Base-by-base conservation (phyloP, 2,113 vertebrate species). In the Edolisoma coerulescens region DNA sequence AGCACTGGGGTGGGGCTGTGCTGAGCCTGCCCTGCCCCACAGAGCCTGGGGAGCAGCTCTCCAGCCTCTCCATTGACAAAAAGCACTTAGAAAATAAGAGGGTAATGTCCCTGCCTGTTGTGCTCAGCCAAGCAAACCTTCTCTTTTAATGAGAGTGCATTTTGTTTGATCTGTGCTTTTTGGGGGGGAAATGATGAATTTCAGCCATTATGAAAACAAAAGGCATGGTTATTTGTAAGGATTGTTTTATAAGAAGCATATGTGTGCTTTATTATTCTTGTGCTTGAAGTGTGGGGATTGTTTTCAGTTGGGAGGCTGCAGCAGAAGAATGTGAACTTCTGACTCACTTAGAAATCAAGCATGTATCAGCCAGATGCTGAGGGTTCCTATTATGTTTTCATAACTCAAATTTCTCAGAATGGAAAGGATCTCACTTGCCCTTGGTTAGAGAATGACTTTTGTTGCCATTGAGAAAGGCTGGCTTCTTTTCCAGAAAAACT, bases 301-400 rank as follows among this genome's bases (percentile, higher is more conserved):
- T 96, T 96, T 96, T 91, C 71, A 90, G 79, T 90, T 92, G 93
- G 93, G 95, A 96, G 79, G 54, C 45, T 95, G 85, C 68, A 24
- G 61, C 26, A 94, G 68, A 96, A 93, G 92, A 96, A 96, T 94
- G 93, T 95, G 90, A 96, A 96, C 95, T 96, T 88, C 70, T 95
- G 95, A 96, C 95, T 96, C 93, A 86, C 92, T 88, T 81, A 77
- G 92, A 83, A 95, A 65, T 52, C 1, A 16, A 85, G 77, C 59
- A 16, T 88, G n/a, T 65, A 45, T 87, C 76, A 95, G 78, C 12
- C 4, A 91, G 91, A 90, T 90, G 39, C 53, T 89, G 87, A 94
- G 82, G 89, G 80, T 92, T 96, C 82, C 85, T 90, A 74, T 95
- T 80, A 74, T 95, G 90, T 86, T 94, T 93, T 96, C 90, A 70